Percentiles rank a stretch among this genome's conserved stretches.
Evolutionary conservation across 2,797 vertebrate species (phyloP).

Genomic region (Xenops minutus): DNA sequence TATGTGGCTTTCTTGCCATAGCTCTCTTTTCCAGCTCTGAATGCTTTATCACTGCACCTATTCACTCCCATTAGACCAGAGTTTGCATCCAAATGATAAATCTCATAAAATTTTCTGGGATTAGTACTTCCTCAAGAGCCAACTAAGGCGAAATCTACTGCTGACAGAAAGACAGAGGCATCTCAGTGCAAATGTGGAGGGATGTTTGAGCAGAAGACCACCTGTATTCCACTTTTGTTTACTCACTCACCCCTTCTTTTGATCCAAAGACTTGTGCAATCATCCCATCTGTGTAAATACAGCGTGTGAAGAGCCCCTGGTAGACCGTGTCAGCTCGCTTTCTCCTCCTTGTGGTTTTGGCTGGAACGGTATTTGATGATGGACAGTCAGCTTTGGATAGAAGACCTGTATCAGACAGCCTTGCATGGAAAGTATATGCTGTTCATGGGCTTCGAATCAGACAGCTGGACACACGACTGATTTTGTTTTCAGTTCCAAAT

Average conservation of each 20-base stretch:
- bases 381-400: background rate
- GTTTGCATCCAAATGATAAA: background rate
- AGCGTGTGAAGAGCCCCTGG: background rate
- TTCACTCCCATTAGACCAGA: background rate
- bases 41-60: background rate
- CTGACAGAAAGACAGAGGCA: slow-evolving; percentile 10
- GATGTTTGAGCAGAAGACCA: background rate
- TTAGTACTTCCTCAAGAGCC: background rate
- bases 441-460: background rate
- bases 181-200: background rate
- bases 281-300: background rate
- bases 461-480: background rate
- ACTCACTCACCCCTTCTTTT: background rate
- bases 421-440: background rate
- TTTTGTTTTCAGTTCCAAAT: background rate
- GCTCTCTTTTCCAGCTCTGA: background rate
- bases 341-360: slow-evolving; percentile 38
- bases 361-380: background rate
- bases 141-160: background rate
- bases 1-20: background rate
- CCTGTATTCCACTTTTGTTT: background rate
- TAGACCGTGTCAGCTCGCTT: background rate
- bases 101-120: background rate
- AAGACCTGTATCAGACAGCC: background rate
- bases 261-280: slow-evolving; percentile 1